Percentiles rank a stretch among this genome's conserved stretches.
Conservation (phyloP, 2,113 vertebrate species). For the Vireo altiloquus region DNA sequence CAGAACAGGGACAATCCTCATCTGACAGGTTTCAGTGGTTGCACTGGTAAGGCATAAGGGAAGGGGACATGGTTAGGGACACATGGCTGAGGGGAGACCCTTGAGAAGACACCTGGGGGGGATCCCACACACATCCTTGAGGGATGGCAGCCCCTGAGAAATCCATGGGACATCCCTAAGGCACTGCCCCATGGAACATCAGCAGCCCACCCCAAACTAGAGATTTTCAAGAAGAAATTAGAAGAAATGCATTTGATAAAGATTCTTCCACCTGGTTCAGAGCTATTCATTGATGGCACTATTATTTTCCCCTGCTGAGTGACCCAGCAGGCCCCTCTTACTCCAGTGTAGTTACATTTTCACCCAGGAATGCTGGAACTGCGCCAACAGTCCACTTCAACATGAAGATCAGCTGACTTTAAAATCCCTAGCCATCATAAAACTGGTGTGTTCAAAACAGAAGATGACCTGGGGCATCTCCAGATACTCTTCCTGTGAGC, state of each 20-base stretch:
- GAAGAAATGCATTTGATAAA: not conserved
- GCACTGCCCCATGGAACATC: fast-evolving
- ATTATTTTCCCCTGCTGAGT: not conserved
- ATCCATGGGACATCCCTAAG: not conserved
- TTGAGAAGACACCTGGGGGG: fast-evolving
- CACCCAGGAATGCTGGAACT: not conserved
- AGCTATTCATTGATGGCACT: not conserved
- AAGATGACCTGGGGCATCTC: not conserved
- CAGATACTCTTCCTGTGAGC: not conserved
- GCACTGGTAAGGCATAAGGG: not conserved
- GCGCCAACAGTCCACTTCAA: not conserved
- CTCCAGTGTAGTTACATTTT: not conserved
- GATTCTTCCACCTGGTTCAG: not conserved
- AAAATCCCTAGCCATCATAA: not conserved
- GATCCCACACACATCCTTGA: not conserved
- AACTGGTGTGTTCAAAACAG: not conserved
- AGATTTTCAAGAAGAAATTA: not conserved
- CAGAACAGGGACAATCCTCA: fast-evolving
- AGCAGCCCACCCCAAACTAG: not conserved
- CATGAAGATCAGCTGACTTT: not conserved
- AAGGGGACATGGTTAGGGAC: not conserved
- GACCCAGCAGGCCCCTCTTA: not conserved
- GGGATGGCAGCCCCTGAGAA: not conserved
- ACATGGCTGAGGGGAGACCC: too few relatives aligned
- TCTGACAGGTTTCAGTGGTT: fast-evolving